Conservation (phyloP, 2,113 vertebrate species). For the Climacteris rufus region DNA sequence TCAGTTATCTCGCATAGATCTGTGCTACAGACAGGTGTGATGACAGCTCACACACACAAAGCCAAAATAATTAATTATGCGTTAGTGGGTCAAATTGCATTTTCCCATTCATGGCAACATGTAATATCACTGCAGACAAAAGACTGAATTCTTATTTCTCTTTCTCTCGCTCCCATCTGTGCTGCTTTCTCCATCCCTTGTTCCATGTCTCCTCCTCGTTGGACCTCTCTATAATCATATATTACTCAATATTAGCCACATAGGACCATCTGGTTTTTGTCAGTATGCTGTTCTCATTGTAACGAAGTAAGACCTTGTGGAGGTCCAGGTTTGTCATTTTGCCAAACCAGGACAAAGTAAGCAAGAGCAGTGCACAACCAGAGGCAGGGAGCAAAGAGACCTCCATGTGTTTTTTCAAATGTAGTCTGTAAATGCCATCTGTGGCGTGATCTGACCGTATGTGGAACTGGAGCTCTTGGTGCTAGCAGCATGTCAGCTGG, state of each 20-base stretch:
- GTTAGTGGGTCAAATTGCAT: background rate
- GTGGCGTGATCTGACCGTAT: background rate
- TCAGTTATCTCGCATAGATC: background rate
- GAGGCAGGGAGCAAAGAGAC: background rate
- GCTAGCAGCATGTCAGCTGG: background rate
- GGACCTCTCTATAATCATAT: fast-evolving
- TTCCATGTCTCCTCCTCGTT: background rate
- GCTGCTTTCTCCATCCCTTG: background rate
- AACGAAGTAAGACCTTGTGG: background rate
- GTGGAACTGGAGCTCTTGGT: background rate
- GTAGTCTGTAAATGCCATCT: background rate
- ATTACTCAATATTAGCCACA: background rate
- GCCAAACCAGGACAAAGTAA: background rate
- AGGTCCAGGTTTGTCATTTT: background rate
- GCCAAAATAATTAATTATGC: background rate
- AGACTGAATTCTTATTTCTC: background rate
- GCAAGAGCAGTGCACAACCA: background rate
- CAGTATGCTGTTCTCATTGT: background rate
- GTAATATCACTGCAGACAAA: background rate
- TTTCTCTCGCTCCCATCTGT: background rate
- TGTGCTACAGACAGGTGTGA: background rate
- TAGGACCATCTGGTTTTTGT: background rate
- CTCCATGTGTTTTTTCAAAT: background rate
- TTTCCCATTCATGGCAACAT: background rate
- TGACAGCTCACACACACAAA: background rate